A percentile compares a stretch with the other conserved stretches of the same genome.
Evolutionary conservation across 2,113 vertebrate genomes (phyloP).

Genomic region (Zingel zingel): DNA sequence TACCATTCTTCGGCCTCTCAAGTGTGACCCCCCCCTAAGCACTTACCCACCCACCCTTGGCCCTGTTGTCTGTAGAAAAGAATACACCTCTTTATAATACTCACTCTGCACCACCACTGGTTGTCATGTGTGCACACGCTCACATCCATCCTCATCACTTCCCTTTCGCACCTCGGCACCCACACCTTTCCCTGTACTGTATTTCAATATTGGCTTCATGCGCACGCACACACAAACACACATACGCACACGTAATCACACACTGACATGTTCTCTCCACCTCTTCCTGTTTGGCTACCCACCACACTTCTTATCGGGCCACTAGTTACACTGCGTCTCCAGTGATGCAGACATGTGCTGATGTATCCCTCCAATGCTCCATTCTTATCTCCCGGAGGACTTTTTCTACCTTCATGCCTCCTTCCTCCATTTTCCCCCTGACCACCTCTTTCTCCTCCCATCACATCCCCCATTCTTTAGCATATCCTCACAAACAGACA

Average conservation of each 20-base stretch:
- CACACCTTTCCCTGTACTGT: slow-evolving; percentile 25
- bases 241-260: slow-evolving; percentile 22
- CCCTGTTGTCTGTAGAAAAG: slow-evolving; percentile 63
- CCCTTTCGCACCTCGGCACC: slow-evolving; percentile 41
- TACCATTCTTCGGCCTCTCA: slow-evolving; percentile 8
- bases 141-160: slow-evolving; percentile 71
- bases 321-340: slow-evolving; percentile 51
- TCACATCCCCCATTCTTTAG: neutral
- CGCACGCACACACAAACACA: neutral
- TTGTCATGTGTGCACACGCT: slow-evolving; percentile 44
- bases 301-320: slow-evolving; percentile 46
- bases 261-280: slow-evolving; percentile 36
- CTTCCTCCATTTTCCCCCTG: slow-evolving; percentile 36
- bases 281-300: slow-evolving; percentile 42
- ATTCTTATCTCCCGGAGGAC: slow-evolving; percentile 60
- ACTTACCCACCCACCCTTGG: slow-evolving; percentile 44
- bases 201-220: slow-evolving; percentile 1
- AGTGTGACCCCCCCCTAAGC: slow-evolving; percentile 27
- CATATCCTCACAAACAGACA: slow-evolving; percentile 34
- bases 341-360: slow-evolving; percentile 65
- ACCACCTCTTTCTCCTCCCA: slow-evolving; percentile 18
- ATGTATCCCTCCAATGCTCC: slow-evolving; percentile 42
- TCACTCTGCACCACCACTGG: slow-evolving; percentile 45
- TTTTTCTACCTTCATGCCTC: slow-evolving; percentile 49
- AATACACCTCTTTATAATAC: slow-evolving; percentile 64